Evolutionary conservation across 2,888 invertebrate species (phyloP), one percentile per base, ranked within the genome.

Genomic region (Andricus quercusramuli): DNA sequence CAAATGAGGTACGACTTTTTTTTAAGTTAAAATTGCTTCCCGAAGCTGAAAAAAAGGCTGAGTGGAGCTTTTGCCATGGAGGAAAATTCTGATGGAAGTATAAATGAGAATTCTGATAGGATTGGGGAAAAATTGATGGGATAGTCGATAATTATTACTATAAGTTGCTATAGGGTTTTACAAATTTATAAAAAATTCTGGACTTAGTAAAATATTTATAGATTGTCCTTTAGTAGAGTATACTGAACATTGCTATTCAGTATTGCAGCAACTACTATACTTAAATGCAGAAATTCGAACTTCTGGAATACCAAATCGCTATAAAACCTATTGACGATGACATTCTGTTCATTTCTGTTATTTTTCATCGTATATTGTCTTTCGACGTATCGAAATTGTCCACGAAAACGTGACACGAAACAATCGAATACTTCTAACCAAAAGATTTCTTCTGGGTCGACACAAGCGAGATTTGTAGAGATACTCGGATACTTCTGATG

Each of bases 1-100:
- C 74, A 74, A 74, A 74, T 74, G 74, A 74, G 74, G 56, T 37
- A 74, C 6, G 32, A 74, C 74, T 32, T 68, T 44, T n/a, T 56
- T n/a, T 29, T 5, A 37, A 20, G 74, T 51, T 37, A 56, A 74
- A 74, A 74, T 74, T 74, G 56, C 74, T 74, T 74, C 37, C n/a
- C 2, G 22, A 59, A 74, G 32, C 56, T 56, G 4, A 6, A 3
- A 74, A 56, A 74, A 37, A 29, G 29, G 51, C 51, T 59, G 22
- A 37, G 6, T 29, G 17, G 17, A 64, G 29, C 29, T 29, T 64
- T 64, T 25, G 5, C 29, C 22, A 64, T 22, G 9, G 11, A 64
- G 22, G 13, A 15, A 64, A 64, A 64, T 29, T 64, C 6, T 1
- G 64, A 64, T 64, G 17, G 8, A 29, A 64, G 64, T 64, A 25